Conservation (phyloP, 1,140 invertebrate species). For the Cephus cinctus region DNA sequence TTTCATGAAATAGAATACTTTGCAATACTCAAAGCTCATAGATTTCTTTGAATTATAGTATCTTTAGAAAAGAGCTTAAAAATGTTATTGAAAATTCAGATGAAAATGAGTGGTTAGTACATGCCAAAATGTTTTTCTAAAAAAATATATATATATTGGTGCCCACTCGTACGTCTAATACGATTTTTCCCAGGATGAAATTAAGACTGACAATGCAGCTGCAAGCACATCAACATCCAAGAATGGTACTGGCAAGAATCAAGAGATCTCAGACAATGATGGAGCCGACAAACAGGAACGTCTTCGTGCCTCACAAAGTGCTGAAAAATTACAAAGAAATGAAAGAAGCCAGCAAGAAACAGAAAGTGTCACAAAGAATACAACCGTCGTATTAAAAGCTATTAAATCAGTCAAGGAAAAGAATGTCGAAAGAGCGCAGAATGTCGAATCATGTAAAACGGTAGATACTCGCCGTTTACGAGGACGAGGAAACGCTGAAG, state of each 20-base stretch:
- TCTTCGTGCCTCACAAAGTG: too few species aligned
- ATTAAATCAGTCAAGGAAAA: slow-evolving; percentile 3
- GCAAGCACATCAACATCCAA: slow-evolving; percentile 39
- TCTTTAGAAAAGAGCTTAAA: too few species aligned
- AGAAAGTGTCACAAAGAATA: slow-evolving; percentile 28
- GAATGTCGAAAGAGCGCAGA: slow-evolving; percentile 2
- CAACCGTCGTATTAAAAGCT: slow-evolving; percentile 6
- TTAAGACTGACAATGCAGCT: slow-evolving; percentile 34
- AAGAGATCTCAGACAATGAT: slow-evolving; percentile 34
- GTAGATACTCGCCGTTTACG: slow-evolving; percentile 27
- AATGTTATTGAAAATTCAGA: too few species aligned
- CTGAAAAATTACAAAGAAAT: slow-evolving; percentile 27
- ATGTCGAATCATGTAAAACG: slow-evolving; percentile 13
- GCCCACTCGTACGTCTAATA: slow-evolving; percentile 35
- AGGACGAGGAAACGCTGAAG: slow-evolving; percentile 31
- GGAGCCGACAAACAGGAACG: slow-evolving; percentile 20
- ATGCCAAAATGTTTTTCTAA: not conserved
- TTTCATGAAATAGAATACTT: too few species aligned
- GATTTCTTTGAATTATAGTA: too few species aligned
- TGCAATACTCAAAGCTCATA: too few species aligned
- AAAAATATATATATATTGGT: slow-evolving; percentile 13
- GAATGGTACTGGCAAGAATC: slow-evolving; percentile 42
- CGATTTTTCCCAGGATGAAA: slow-evolving; percentile 35
- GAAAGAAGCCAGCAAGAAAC: slow-evolving; percentile 29
- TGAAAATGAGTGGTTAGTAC: too few species aligned